A percentile compares a stretch with the other conserved stretches of the same genome.
phyloP scores from a whole-genome alignment of 2,113 vertebrate species.

The Triplophysa tibetana region DNA sequence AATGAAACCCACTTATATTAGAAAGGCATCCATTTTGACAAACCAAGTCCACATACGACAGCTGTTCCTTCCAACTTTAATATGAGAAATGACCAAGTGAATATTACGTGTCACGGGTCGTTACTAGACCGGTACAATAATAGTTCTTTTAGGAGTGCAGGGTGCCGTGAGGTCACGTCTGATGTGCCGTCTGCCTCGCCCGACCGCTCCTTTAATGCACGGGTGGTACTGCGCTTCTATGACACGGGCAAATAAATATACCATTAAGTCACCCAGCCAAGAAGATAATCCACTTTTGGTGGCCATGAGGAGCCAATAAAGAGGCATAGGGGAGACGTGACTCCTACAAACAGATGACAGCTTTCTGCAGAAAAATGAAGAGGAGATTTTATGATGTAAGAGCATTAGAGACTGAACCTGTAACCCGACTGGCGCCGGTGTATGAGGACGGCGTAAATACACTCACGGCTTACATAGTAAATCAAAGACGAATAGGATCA shows the following conservation, averaged over 20 bases:
- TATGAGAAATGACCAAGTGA: neutral
- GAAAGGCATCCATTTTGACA: neutral
- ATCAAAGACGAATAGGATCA: slow-evolving; percentile 10
- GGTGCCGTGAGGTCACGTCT: slow-evolving; percentile 43
- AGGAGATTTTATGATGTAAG: slow-evolving; percentile 32
- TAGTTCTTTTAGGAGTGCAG: neutral
- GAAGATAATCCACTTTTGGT: slow-evolving; percentile 29
- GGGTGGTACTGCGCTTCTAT: slow-evolving; percentile 8
- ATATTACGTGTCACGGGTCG: neutral
- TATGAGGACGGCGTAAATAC: neutral
- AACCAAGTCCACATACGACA: neutral
- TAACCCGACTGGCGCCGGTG: slow-evolving; percentile 23
- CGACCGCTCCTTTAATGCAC: slow-evolving; percentile 28
- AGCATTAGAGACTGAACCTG: slow-evolving; percentile 1
- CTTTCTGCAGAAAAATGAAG: neutral
- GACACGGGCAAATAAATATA: slow-evolving; percentile 12
- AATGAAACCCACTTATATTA: slow-evolving; percentile 30
- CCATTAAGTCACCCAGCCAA: neutral
- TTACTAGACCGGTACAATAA: neutral
- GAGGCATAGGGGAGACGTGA: slow-evolving; percentile 21
- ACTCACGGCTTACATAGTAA: slow-evolving; percentile 31
- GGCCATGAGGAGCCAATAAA: slow-evolving; percentile 13
- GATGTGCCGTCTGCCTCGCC: neutral
- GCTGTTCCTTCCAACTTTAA: neutral
- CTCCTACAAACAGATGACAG: slow-evolving; percentile 23